Conservation (phyloP, 2,888 invertebrate species). For the Sesia bembeciformis region DNA sequence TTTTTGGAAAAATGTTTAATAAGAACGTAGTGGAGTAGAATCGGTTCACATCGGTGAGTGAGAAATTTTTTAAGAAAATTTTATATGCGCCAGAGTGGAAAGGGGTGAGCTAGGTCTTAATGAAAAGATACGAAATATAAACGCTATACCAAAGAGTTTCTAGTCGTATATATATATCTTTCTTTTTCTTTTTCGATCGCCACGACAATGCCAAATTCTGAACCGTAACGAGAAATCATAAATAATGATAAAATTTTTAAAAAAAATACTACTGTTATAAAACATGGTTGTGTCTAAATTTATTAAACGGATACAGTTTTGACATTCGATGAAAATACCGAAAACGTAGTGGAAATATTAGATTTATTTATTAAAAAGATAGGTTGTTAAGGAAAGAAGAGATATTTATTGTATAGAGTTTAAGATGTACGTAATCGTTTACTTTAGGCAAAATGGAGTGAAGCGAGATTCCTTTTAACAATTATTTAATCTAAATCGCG, state of each 20-base stretch:
- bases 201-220: slow-evolving; percentile 60
- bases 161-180: slow-evolving; percentile 29
- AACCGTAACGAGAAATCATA: slow-evolving; percentile 21
- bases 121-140: too few relatives aligned
- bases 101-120: not conserved
- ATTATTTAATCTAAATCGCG: not conserved
- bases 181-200: slow-evolving; percentile 23
- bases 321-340: slow-evolving; percentile 46
- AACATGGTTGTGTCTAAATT: slow-evolving; percentile 69
- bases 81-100: not conserved
- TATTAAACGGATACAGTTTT: slow-evolving; percentile 50
- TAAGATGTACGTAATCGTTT: slow-evolving; percentile 63
- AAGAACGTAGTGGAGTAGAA: slow-evolving; percentile 33
- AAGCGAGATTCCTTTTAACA: not conserved
- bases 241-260: not conserved
- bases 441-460: slow-evolving; percentile 38
- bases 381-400: slow-evolving; percentile 56
- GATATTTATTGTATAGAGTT: slow-evolving; percentile 65
- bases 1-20: slow-evolving; percentile 72
- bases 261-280: slow-evolving; percentile 26
- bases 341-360: slow-evolving; percentile 55
- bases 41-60: slow-evolving; percentile 47
- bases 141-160: slow-evolving; percentile 15
- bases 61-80: slow-evolving; percentile 18
- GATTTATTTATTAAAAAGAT: slow-evolving; percentile 63